Base-by-base conservation (phyloP, 2,797 vertebrate genomes). In the Acrossocheilus wenchowensis region DNA sequence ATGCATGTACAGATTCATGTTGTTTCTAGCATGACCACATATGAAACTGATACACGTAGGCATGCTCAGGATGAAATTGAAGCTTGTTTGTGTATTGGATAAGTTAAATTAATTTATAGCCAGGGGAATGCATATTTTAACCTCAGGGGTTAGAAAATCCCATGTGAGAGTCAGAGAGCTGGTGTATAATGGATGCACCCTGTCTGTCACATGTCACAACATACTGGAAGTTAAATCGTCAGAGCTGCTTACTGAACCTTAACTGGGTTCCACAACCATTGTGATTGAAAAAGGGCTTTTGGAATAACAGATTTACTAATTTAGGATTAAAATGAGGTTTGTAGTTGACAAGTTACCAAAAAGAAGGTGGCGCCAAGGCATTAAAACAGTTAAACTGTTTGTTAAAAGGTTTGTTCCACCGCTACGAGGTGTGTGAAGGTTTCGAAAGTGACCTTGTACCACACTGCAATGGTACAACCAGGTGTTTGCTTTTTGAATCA, bases 141-240 rank as follows among this genome's bases (percentile, higher is more conserved):
- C 88, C 86, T 90, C 78, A 88, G 11, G 64, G 66, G 81, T 89
- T 89, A 85, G 72, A 85, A 15, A 81, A 85, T 93, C 89, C 86
- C 91, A 90, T 73, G 81, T 89, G 87, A 88, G 83, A 86, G 81
- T 77, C 87, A 17, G 86, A 72, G 34, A 43, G 71, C 80, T 52
- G 69, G 80, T 93, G 82, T 93, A 93, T 93, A 92, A 94, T 92
- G 82, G 77, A 93, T 93, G 87, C 2, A 7, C 36, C 17, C 72
- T 86, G 84, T 88, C 78, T 21, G 50, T 92, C 89, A 88, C 88
- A 34, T 83, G 75, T 87, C 10, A 43, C 73, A 83, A 62, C 82
- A 62, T 50, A 52, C 43, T 75, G 15, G 48, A 74, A 71, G 45
- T 79, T 50, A 2, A 78, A 34, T 30, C 52, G 21, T 81, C 48